A percentile compares a stretch with the other conserved stretches of the same genome.
These are phyloP conservation scores for Sesia bembeciformis DNA, from an alignment of 2,888 invertebrate species.

Conservation along the genomic window DNA sequence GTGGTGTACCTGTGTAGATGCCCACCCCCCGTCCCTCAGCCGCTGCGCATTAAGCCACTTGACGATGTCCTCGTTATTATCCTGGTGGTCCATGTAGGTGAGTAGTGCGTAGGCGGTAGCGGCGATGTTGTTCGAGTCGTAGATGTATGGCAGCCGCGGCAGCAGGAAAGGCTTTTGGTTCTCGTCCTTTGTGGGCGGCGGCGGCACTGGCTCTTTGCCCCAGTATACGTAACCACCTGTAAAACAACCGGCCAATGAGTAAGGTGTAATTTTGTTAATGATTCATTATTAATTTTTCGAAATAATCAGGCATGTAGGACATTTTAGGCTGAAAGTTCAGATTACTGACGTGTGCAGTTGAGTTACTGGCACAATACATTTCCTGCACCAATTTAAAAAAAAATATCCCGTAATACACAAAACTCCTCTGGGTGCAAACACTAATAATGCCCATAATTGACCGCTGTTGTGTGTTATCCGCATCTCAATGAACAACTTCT, in stretches of 20 bases:
- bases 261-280: background rate
- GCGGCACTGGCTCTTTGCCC: conserved; percentile 86
- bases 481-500: no score
- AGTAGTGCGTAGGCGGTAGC: conserved; percentile 94
- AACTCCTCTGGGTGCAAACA: no score
- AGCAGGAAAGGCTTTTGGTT: conserved; percentile 93
- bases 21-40: conserved; percentile 90
- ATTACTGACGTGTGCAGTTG: no score
- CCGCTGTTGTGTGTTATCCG: no score
- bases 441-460: no score
- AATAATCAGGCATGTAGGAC: no score
- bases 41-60: conserved; percentile 93
- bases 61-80: conserved; percentile 89
- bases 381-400: no score
- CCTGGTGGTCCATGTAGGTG: conserved; percentile 90
- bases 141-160: conserved; percentile 89
- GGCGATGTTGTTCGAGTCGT: conserved; percentile 93
- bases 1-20: conserved; percentile 80
- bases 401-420: no score
- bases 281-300: no score
- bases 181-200: conserved; percentile 88
- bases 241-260: background rate
- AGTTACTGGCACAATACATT: no score
- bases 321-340: no score
- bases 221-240: conserved; percentile 88